Base-by-base conservation (phyloP, 2,797 vertebrate genomes). In the Rhinella marina region DNA sequence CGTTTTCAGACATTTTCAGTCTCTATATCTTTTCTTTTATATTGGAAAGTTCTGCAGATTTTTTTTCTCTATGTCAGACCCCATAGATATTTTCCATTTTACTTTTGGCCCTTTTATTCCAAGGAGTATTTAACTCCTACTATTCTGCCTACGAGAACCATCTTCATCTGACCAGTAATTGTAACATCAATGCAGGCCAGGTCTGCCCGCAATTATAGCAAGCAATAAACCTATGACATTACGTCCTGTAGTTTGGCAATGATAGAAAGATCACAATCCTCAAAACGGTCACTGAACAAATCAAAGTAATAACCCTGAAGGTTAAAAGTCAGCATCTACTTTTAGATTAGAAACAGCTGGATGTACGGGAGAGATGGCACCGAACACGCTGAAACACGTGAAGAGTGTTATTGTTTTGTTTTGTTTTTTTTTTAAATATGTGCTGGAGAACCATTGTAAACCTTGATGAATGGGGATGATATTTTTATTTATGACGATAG, bases 301-400 rank as follows among this genome's bases (percentile, higher is more conserved):
- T 90, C 41, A 86, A 86, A 0, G 25, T 90, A 68, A 82, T 90
- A 14, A 86, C 72, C 59, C 0, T 0, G 82, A 70, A 88, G 84
- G 61, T 88, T 87, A 90, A 89, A 90, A 86, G 25, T n/a, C 64
- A 23, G n/a, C 54, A 52, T 19, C 23, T 29, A 12, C 11, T 32
- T 62, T 88, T 73, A 0, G 2, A 25, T 83, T 52, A 75, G 77
- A 87, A 81, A 14, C 90, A 83, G 89, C 90, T 86, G 91, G 81
- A 72, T 11, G 79, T 89, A 78, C 23, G 41, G 62, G 48, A 21
- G 10, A 52, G 57, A 32, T 27, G 17, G 9, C 48, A 21, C 7
- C 23, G 32, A 1, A 48, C 19, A 11, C 41, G 70, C 19, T 57
- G 23, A 48, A 50, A 29, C 54, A 61, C 62, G 23, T 1, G 41